Base-by-base conservation (phyloP, 2,797 vertebrate species). In the Neostethus bicornis region DNA sequence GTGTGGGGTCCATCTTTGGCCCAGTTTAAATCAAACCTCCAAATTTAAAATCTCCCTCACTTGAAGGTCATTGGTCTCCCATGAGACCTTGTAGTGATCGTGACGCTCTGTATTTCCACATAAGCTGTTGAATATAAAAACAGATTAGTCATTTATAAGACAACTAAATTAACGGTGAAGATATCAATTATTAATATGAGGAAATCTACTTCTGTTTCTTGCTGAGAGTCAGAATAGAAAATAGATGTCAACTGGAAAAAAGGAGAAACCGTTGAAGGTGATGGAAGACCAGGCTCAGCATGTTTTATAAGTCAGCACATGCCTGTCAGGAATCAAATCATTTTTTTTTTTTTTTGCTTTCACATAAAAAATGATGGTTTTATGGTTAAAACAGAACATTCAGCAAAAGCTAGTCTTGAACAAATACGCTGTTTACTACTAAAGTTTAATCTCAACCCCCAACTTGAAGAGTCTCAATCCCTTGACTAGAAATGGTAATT, bases 1-100 rank as follows among this genome's bases (percentile, higher is more conserved):
- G 66, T 76, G 80, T 70, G 78, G 51, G 63, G 76, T 73, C 54
- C n/a, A 29, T 51, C 59, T 60, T 14, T 71, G 76, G 66, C 70
- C 76, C 77, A 78, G 29, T 81, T 80, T 61, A 9, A 73, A 51
- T 68, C 50, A 62, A 71, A 76, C 56, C 71, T 68, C 52, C 16
- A 60, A 17, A 51, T 66, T 72, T 79, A 73, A 75, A 65, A 64
- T 34, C 28, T 24, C 23, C 49, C 29, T 50, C 43, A 51, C 46
- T 59, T 43, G 3, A 37, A 60, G 54, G 61, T 51, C 47, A 60
- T 20, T 31, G 20, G 37, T 49, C 45, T 66, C 66, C 45, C 68
- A 31, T 12, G 58, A 52, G 58, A 50, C 48, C 23, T 21, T 75
- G 51, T 28, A 52, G 76, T 74, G 66, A 67, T 41, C 61, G 48